phyloP scores from a whole-genome alignment of 2,113 vertebrate genomes.

The Mormyrus iriodes region DNA sequence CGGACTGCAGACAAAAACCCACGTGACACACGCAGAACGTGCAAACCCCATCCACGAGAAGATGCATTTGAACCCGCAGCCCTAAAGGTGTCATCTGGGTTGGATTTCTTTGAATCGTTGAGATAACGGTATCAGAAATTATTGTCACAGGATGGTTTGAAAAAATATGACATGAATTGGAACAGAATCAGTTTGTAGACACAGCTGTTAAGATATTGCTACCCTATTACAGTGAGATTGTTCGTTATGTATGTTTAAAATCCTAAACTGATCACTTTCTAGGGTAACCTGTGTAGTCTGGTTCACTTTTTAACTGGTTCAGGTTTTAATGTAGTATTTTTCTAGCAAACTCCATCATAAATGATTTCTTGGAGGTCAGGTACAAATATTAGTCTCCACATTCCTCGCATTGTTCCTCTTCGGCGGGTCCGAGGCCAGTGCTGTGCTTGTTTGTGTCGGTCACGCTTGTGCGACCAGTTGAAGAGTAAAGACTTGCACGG shows the following conservation, averaged over 20 bases:
- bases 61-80: not conserved
- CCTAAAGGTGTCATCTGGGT: not conserved
- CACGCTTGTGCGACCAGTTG: not conserved
- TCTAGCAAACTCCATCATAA: not conserved
- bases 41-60: not conserved
- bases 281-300: not conserved
- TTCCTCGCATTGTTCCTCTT: not conserved
- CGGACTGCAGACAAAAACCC: not conserved
- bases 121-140: not conserved
- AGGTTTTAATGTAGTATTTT: not conserved
- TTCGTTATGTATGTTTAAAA: not conserved
- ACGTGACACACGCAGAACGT: not conserved
- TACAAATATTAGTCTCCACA: not conserved
- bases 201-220: not conserved
- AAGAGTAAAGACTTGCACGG: not conserved
- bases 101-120: not conserved
- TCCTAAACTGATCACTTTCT: not conserved
- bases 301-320: no score
- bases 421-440: not conserved
- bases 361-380: not conserved
- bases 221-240: not conserved
- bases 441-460: not conserved
- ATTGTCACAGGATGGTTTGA: not conserved
- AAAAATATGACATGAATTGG: not conserved
- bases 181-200: not conserved